Conservation (phyloP, 2,113 vertebrate species). For the Stegastes partitus region DNA sequence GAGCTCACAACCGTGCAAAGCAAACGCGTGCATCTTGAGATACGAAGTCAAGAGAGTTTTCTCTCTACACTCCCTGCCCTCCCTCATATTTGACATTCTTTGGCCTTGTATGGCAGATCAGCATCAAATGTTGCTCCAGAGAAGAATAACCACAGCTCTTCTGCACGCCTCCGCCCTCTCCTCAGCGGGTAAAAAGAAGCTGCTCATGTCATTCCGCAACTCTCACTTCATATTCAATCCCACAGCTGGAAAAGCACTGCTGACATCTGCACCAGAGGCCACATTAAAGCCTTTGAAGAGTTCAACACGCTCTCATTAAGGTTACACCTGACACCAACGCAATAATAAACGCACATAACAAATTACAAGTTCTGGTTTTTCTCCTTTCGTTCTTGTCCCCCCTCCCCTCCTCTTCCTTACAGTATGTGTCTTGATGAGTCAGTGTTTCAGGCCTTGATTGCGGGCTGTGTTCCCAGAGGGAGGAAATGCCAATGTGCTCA, state of each 20-base stretch:
- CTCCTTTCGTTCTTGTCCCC: not conserved
- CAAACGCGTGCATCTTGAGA: constrained; percentile 26
- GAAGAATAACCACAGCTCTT: constrained; percentile 45
- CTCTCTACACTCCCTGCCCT: constrained; percentile 43
- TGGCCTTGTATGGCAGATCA: constrained; percentile 78
- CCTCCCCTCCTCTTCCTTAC: not conserved
- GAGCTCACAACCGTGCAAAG: not conserved
- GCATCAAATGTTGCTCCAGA: constrained; percentile 59
- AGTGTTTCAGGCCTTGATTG: constrained; percentile 50
- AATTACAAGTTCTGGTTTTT: constrained; percentile 9
- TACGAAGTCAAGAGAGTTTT: constrained; percentile 26
- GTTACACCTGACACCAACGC: constrained; percentile 20
- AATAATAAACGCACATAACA: constrained; percentile 11
- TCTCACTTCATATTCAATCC: constrained; percentile 29
- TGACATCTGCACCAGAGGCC: constrained; percentile 13
- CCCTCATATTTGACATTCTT: constrained; percentile 77
- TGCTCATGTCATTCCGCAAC: constrained; percentile 13
- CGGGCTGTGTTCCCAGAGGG: constrained; percentile 44
- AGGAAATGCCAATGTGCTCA: constrained; percentile 76
- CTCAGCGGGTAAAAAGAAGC: constrained; percentile 21
- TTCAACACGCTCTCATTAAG: not conserved
- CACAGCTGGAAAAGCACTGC: constrained; percentile 46
- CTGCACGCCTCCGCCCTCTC: constrained; percentile 39
- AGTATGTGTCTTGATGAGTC: constrained; percentile 50
- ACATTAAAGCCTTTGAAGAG: constrained; percentile 24